Percentiles rank a stretch among this genome's conserved stretches.
phyloP scores from a whole-genome alignment of 2,888 invertebrate genomes.

The Halictus ligatus region DNA sequence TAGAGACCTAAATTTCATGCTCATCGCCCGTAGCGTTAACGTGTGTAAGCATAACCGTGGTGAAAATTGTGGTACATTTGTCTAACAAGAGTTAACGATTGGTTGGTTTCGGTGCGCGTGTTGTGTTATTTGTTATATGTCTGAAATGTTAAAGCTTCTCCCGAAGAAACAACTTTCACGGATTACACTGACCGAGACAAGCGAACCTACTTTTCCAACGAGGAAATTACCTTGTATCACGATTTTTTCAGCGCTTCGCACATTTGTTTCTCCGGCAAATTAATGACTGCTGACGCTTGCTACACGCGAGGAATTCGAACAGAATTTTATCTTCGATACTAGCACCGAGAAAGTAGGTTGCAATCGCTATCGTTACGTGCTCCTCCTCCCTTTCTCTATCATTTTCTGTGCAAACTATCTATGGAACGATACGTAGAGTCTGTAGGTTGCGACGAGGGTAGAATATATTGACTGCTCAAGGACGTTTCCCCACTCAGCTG shows the following conservation, averaged over 20 bases:
- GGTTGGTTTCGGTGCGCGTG: not conserved
- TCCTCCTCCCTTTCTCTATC: not conserved
- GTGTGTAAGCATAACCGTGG: not conserved
- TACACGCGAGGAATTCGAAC: slow-evolving; percentile 9
- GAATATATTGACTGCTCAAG: not conserved
- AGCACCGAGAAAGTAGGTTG: slow-evolving; percentile 5
- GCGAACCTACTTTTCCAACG: slow-evolving; percentile 17
- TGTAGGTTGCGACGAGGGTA: not conserved
- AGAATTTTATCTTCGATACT: not conserved
- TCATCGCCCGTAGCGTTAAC: not conserved
- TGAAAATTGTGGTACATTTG: slow-evolving; percentile 12
- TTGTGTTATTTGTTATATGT: not conserved
- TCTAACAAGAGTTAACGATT: not conserved
- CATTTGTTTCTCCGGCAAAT: not conserved
- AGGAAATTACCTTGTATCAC: slow-evolving; percentile 13
- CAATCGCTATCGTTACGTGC: not conserved
- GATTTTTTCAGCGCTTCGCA: not conserved
- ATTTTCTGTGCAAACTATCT: not conserved
- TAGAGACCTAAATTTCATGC: not conserved
- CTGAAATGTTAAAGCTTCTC: not conserved
- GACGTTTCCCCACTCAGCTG: not conserved
- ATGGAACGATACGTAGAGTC: not conserved
- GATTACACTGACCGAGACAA: not conserved
- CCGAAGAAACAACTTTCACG: slow-evolving; percentile 5
- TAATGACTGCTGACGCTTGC: not conserved